These are phyloP conservation scores for Erythrocercus mccallii DNA, from an alignment of 2,113 vertebrate genomes.

Conservation along the genomic window DNA sequence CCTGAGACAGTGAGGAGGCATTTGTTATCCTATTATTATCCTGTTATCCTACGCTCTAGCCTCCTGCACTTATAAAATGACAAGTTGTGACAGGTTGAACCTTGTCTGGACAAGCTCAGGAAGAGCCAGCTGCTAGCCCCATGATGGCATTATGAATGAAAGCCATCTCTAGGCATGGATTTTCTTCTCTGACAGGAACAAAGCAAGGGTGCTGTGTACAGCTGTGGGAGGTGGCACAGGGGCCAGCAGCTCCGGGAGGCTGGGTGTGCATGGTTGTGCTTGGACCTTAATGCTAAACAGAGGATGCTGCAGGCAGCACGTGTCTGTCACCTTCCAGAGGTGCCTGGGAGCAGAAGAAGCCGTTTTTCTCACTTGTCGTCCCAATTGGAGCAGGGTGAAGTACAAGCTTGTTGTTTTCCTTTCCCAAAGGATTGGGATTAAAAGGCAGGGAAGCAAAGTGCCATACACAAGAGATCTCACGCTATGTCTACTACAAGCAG, in stretches of 20 bases:
- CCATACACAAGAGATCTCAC: not conserved
- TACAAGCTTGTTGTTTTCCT: not conserved
- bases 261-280: not conserved
- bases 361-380: not conserved
- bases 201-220: not conserved
- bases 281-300: not conserved
- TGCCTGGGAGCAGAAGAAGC: not conserved
- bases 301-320: not conserved
- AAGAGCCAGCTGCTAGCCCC: not conserved
- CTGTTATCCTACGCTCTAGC: not conserved
- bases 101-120: not conserved
- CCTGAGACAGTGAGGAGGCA: not conserved
- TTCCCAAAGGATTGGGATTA: not conserved
- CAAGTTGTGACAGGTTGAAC: not conserved
- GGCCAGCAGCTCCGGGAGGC: not conserved
- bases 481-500: accelerated
- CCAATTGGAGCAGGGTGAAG: not conserved
- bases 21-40: constrained; percentile 24
- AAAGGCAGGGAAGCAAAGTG: not conserved
- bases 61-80: not conserved
- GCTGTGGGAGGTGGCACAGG: not conserved
- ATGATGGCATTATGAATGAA: not conserved
- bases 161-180: not conserved
- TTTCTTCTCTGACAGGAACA: not conserved
- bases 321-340: not conserved